A percentile compares a stretch with the other conserved stretches of the same genome.
phyloP scores from a whole-genome alignment of 1,140 invertebrate genomes.

The Copidosoma floridanum region DNA sequence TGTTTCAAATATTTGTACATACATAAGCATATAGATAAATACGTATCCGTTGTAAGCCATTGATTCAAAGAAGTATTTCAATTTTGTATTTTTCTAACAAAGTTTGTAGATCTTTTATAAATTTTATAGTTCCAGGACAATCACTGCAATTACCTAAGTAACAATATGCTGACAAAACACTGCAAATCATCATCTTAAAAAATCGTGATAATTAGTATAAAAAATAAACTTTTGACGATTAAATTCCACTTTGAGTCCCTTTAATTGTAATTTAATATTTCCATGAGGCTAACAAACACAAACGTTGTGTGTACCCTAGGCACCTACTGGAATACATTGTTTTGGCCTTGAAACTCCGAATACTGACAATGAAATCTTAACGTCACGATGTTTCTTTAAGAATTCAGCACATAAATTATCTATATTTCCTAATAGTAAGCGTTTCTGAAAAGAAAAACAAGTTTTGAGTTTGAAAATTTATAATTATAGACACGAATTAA shows the following conservation, averaged over 20 bases:
- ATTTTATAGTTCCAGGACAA: background rate
- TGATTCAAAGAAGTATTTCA: background rate
- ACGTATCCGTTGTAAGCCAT: background rate
- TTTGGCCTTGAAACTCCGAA: background rate
- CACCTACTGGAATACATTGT: background rate
- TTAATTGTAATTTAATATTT: no score
- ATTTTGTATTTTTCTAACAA: background rate
- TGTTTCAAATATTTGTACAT: background rate
- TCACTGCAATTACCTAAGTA: background rate
- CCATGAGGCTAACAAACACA: background rate
- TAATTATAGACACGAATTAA: no score
- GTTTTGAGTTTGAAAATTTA: background rate
- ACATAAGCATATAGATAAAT: background rate
- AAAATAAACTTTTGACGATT: background rate
- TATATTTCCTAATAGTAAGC: background rate
- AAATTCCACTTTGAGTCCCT: background rate
- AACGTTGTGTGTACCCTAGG: background rate
- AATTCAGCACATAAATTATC: background rate
- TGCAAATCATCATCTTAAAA: background rate
- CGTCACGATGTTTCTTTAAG: background rate
- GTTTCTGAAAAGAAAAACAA: background rate
- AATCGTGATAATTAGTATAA: background rate
- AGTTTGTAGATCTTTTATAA: background rate
- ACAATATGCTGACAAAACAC: background rate
- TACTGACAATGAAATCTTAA: background rate